Conservation (phyloP, 2,113 vertebrate species). For the Cephalopterus ornatus region DNA sequence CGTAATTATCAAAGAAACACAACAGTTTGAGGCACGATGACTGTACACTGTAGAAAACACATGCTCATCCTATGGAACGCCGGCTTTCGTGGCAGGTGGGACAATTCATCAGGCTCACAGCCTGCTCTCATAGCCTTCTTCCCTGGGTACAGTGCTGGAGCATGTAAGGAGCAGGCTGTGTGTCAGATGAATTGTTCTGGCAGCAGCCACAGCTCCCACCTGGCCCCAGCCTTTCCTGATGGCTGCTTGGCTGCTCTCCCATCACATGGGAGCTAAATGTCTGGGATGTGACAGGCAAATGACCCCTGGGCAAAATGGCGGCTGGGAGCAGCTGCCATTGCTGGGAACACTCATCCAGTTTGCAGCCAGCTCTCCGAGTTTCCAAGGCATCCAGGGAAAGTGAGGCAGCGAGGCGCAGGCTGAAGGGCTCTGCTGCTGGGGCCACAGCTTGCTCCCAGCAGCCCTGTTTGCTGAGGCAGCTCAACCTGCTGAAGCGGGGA, state of each 20-base stretch:
- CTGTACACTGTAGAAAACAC: not conserved
- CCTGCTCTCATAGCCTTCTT: not conserved
- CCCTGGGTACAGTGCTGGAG: not conserved
- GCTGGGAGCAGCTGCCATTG: conserved; percentile 45
- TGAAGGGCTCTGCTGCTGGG: not conserved
- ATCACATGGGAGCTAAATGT: not conserved
- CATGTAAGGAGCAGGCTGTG: not conserved
- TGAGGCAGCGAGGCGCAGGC: accelerated
- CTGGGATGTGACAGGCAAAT: conserved; percentile 18
- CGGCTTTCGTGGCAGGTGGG: not conserved
- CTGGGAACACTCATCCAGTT: not conserved
- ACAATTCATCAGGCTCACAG: not conserved
- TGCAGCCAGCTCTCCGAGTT: not conserved
- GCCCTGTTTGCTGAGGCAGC: not conserved
- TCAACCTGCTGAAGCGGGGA: not conserved
- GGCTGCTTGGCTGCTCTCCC: conserved; percentile 47
- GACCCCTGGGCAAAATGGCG: not conserved
- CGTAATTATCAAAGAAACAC: not conserved
- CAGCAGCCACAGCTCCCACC: conserved; percentile 10
- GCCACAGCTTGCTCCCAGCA: not conserved
- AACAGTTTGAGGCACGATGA: not conserved
- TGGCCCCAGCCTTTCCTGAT: not conserved
- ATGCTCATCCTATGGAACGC: not conserved
- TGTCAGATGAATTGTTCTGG: conserved; percentile 2
- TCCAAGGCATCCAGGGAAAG: not conserved